phyloP scores from a whole-genome alignment of 30 jellyfish, hydroid and myxozoan genomes.

The Calvadosia cruxmelitensis region DNA sequence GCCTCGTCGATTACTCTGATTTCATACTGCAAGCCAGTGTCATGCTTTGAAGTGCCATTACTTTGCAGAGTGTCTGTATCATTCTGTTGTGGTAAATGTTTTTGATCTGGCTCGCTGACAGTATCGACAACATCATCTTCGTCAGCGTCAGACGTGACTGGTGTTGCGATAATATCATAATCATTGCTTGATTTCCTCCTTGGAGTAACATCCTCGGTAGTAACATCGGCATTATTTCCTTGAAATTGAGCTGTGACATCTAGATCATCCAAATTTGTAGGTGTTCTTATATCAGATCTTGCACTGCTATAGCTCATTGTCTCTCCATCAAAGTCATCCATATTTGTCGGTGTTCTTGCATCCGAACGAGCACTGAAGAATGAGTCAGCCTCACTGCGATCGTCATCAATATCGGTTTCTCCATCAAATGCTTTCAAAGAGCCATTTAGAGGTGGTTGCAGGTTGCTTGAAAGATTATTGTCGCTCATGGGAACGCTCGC shows the following conservation, averaged over 20 bases:
- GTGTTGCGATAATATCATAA: constrained; percentile 51
- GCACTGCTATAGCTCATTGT: constrained; percentile 40
- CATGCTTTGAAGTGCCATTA: neutral
- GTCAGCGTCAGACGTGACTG: constrained; percentile 63
- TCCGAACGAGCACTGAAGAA: constrained; percentile 82
- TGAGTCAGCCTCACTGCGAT: constrained; percentile 16
- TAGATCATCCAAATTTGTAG: constrained; percentile 16
- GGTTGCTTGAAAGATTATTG: constrained; percentile 35
- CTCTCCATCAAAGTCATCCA: constrained; percentile 29
- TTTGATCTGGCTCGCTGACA: too few species aligned
- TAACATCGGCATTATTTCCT: neutral
- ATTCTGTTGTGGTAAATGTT: too few species aligned
- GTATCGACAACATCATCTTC: too few species aligned
- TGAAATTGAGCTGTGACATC: constrained; percentile 10
- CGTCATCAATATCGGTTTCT: constrained; percentile 18
- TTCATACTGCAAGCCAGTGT: neutral
- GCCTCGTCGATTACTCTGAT: neutral
- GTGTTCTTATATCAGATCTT: constrained; percentile 18
- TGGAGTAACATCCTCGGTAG: neutral
- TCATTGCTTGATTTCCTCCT: constrained; percentile 18
- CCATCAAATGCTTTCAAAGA: too few species aligned
- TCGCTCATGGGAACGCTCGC: neutral
- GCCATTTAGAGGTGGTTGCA: constrained; percentile 41
- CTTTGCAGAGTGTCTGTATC: too few species aligned
- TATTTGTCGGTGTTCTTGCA: constrained; percentile 29